Evolutionary conservation across 2,888 invertebrate species (phyloP).

Genomic region (Xestia c-nigrum): DNA sequence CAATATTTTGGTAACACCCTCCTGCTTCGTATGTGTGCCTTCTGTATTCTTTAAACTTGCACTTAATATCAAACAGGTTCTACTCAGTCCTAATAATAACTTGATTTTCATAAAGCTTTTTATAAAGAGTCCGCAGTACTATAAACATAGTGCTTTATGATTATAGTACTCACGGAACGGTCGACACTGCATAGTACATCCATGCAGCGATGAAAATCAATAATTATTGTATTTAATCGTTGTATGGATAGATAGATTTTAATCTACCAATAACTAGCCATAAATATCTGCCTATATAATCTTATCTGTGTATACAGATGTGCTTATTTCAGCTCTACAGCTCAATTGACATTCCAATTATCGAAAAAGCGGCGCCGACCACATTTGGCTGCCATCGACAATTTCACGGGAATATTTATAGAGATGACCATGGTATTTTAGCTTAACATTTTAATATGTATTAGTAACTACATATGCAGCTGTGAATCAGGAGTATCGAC

Average conservation of each 20-base stretch:
- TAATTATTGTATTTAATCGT: too few relatives aligned
- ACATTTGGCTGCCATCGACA: conserved; percentile 22
- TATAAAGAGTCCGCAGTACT: neutral
- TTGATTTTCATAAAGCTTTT: neutral
- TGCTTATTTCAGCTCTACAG: conserved; percentile 32
- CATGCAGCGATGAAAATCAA: neutral
- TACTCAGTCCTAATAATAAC: neutral
- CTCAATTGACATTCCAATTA: conserved; percentile 54
- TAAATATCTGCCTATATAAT: neutral
- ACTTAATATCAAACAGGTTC: neutral
- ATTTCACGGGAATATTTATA: conserved; percentile 20
- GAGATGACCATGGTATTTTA: neutral
- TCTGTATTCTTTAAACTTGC: neutral
- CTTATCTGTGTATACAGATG: conserved; percentile 22
- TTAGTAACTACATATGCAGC: neutral
- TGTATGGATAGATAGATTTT: too few relatives aligned
- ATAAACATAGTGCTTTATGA: too few relatives aligned
- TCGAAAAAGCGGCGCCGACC: conserved; percentile 43
- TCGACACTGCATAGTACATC: neutral
- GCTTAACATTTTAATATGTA: neutral
- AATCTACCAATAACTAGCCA: neutral
- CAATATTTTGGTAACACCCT: conserved; percentile 8
- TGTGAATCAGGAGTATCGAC: neutral
- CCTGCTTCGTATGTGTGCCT: neutral
- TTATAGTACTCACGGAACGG: too few relatives aligned